Evolutionary conservation across 2,113 vertebrate genomes (phyloP), one percentile per base, ranked within the genome.

Genomic region (Pteruthius melanotis): DNA sequence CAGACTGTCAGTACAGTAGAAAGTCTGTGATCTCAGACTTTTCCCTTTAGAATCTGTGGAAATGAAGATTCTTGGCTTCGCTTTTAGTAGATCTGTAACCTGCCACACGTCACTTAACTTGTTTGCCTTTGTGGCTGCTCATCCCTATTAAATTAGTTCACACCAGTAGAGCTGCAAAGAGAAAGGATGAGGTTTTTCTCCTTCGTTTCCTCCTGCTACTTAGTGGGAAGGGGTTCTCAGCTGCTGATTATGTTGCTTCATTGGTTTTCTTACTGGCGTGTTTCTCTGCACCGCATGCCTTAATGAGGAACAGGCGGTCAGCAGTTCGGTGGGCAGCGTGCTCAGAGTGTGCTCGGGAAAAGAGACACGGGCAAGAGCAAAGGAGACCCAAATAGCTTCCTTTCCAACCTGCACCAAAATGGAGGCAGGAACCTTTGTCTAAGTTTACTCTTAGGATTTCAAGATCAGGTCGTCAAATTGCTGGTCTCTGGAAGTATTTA

Each of bases 71-170:
- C 77, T 75, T 71, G 39, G 35, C 59, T 84, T 87, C 14, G 1
- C 39, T 93, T 91, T 81, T 68, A 57, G 50, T 70, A 23, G 71
- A 70, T 84, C 54, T 28, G 18, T 95, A 87, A 84, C 56, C 64
- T 71, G 74, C 77, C 84, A 78, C 64, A 72, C 60, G 77, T 87
- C 93, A 94, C 60, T 95, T 65, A 22, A 68, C 27, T 93, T 91
- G 33, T 88, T 91, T 87, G 95, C 61, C 65, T 84, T 95, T 75
- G 81, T 87, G 84, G 69, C 81, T 87, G 84, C 74, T 93, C 95
- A 93, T 94, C 81, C 65, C 57, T 95, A 94, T 96, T 94, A 97
- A 96, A 93, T 95, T 87, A 91, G 54, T 94, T 91, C 81, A 84
- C 74, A 84, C 57, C 81, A 82, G 74, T 91, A 89, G 84, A 94